phyloP scores from a whole-genome alignment of 2,888 invertebrate genomes.

The Meandrusa payeni region DNA sequence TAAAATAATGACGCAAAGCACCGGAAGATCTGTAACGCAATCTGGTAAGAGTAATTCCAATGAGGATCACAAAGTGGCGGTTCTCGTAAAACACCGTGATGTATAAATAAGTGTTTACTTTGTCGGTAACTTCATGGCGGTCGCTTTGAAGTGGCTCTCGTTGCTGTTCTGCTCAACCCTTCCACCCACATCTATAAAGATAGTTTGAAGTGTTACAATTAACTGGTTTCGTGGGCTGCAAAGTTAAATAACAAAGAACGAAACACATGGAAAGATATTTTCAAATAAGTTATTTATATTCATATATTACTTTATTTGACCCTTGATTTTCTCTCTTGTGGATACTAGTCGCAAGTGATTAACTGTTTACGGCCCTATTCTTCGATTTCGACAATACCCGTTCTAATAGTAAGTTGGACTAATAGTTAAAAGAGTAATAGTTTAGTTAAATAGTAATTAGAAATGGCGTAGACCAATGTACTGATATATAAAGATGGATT shows the following conservation, averaged over 20 bases:
- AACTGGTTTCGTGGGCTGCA: slow-evolving; percentile 34
- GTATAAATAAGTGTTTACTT: slow-evolving; percentile 69
- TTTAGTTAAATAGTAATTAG: too few relatives aligned
- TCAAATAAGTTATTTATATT: too few relatives aligned
- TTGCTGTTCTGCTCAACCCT: slow-evolving; percentile 67
- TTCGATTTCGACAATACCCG: too few relatives aligned
- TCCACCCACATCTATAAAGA: slow-evolving; percentile 45
- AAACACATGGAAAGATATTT: too few relatives aligned
- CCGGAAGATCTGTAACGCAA: slow-evolving; percentile 34
- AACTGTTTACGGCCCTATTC: too few relatives aligned
- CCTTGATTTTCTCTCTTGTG: too few relatives aligned
- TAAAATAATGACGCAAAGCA: slow-evolving; percentile 27
- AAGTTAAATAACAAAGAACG: slow-evolving; percentile 34
- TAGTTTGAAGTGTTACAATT: slow-evolving; percentile 27
- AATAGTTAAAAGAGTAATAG: too few relatives aligned
- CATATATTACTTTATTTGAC: too few relatives aligned
- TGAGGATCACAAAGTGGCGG: slow-evolving; percentile 50
- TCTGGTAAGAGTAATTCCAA: slow-evolving; percentile 35
- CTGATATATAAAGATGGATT: slow-evolving; percentile 45
- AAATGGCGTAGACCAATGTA: not conserved
- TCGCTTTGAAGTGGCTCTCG: slow-evolving; percentile 72
- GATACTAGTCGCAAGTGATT: too few relatives aligned
- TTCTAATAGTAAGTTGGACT: too few relatives aligned
- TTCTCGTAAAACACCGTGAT: slow-evolving; percentile 58
- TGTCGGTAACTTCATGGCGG: slow-evolving; percentile 54